Evolutionary conservation across 1,140 invertebrate genomes (phyloP), one percentile per base, ranked within the genome.

Genomic region (Propsilocerus akamusi): DNA sequence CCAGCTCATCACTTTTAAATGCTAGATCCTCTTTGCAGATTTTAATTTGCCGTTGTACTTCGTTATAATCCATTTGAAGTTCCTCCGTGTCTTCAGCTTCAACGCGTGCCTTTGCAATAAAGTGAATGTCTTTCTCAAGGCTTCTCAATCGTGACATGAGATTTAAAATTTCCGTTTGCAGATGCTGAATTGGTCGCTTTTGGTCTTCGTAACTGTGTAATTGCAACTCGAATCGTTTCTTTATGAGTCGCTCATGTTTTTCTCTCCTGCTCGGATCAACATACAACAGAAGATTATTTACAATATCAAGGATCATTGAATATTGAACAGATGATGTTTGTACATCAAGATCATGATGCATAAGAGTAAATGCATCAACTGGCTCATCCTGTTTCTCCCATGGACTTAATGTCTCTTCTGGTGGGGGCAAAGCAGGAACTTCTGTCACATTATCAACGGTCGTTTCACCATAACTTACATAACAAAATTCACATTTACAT

Each of bases 401-500:
- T 0, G 77, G 78, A 47, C 74, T 76, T 0, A 70, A 57, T 2
- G 68, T 70, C 57, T 85, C 83, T 61, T 84, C 78, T 5, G 74
- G 71, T 1, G 80, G 79, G 0, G 76, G 71, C 10, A 41, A 17
- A 20, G 76, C 72, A 26, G 81, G 73, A 32, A 83, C 75, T 63
- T 82, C 70, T 11, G 75, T 71, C 7, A 80, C 59, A 12, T 67
- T 71, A 65, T 88, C 83, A 14, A 89, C 69, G 6, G 34, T 41
- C 23, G 76, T 77, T 59, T 94, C 88, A 11, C 88, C 87, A 62
- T 96, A 97, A 49, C 86, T 86, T 26, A 90, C 92, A 65, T 96
- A 99, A 65, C 93, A 96, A 67, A 99, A 95, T 68, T 98, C 93
- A 67, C 95, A 98, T 60, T 86, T 87, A 69, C 96, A 99, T 5